These are phyloP conservation scores for Festucalex cinctus DNA, from an alignment of 2,113 vertebrate species.

Conservation along the genomic window DNA sequence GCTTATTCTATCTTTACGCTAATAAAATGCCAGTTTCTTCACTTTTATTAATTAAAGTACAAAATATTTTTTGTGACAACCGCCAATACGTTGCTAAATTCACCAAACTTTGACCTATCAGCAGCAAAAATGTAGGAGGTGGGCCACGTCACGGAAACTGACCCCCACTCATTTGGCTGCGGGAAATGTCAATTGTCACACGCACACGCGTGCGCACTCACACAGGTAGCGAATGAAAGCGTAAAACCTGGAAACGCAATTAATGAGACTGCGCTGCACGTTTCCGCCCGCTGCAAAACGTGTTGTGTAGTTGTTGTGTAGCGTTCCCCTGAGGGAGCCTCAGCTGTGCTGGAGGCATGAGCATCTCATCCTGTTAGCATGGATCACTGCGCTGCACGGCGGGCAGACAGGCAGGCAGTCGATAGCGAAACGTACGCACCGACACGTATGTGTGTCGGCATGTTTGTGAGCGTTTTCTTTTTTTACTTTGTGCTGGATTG, in stretches of 20 bases:
- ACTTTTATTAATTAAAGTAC: no score
- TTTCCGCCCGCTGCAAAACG: constrained; percentile 30
- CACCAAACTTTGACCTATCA: no score
- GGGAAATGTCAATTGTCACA: not conserved
- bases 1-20: no score
- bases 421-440: constrained; percentile 10
- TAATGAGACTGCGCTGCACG: constrained; percentile 19
- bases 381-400: constrained; percentile 65
- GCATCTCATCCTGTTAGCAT: constrained; percentile 71
- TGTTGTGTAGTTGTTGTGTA: constrained; percentile 36
- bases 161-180: not conserved
- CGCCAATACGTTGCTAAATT: no score
- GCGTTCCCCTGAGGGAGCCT: constrained; percentile 70
- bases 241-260: constrained; percentile 21
- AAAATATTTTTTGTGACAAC: no score
- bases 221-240: constrained; percentile 16
- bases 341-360: constrained; percentile 72
- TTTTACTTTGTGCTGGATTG: not conserved
- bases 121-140: no score
- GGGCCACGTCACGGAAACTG: no score
- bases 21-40: no score
- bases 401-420: constrained; percentile 28
- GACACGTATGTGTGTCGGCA: constrained; percentile 18
- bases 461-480: constrained; percentile 21
- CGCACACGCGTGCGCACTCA: not conserved